Evolutionary conservation across 2,113 vertebrate species (phyloP).

Genomic region (Nettapus auritus): DNA sequence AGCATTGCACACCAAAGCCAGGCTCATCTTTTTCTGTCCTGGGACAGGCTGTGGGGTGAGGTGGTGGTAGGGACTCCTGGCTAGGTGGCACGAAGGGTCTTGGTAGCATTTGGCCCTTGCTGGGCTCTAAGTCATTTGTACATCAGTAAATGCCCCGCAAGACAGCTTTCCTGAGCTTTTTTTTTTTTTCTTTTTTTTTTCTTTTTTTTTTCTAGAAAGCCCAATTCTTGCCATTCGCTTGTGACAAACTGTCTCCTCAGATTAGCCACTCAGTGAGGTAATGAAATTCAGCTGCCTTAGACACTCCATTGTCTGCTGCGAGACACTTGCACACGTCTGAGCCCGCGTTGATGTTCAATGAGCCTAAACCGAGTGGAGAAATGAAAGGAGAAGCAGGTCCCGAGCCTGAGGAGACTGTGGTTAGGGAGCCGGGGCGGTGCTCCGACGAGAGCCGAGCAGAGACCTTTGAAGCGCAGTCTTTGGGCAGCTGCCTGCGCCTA

Average conservation of each 20-base stretch:
- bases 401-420: background rate
- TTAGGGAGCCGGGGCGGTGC: background rate
- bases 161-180: background rate
- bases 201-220: background rate
- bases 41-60: background rate
- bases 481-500: conserved; percentile 18
- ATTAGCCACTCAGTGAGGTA: background rate
- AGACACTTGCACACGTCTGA: background rate
- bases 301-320: background rate
- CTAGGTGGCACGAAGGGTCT: background rate
- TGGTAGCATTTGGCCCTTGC: rapidly evolving
- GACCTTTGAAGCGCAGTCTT: conserved; percentile 20
- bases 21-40: background rate
- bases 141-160: background rate
- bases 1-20: background rate
- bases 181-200: background rate
- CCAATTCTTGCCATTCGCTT: background rate
- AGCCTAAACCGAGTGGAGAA: background rate
- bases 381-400: background rate
- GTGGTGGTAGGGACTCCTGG: background rate
- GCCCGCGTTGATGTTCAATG: background rate
- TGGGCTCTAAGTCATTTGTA: background rate
- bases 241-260: background rate
- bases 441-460: background rate
- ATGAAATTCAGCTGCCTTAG: background rate